A percentile compares a stretch with the other conserved stretches of the same genome.
phyloP scores from a whole-genome alignment of 2,888 invertebrate species.

The Erebia palarica region DNA sequence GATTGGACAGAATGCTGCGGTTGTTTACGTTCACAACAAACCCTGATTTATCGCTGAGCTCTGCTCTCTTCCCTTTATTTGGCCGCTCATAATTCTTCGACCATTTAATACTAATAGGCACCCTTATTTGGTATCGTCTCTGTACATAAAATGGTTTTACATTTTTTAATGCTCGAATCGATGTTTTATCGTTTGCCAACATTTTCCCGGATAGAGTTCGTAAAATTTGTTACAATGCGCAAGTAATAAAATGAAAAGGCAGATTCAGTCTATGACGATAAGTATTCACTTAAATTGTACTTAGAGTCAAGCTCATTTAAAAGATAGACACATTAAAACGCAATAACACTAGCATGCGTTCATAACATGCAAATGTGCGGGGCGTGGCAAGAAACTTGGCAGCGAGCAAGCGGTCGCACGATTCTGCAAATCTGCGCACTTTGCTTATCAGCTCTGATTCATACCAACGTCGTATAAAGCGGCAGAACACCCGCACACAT shows the following conservation, averaged over 20 bases:
- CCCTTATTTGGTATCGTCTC: constrained; percentile 16
- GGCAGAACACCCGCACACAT: constrained; percentile 47
- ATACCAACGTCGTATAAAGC: constrained; percentile 60
- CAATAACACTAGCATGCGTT: constrained; percentile 55
- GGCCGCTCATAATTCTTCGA: constrained; percentile 30
- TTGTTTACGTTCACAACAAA: constrained; percentile 73
- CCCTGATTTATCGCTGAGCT: constrained; percentile 65
- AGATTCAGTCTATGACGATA: constrained; percentile 23
- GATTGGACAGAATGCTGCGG: constrained; percentile 68
- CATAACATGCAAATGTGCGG: constrained; percentile 73
- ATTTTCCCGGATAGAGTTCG: not conserved
- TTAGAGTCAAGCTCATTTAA: constrained; percentile 38
- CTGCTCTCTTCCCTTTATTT: constrained; percentile 36
- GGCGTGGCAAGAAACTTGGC: constrained; percentile 75
- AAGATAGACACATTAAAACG: constrained; percentile 48
- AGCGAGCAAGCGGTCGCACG: constrained; percentile 59
- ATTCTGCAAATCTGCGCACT: constrained; percentile 73
- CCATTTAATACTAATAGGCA: constrained; percentile 25
- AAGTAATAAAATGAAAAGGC: constrained; percentile 7
- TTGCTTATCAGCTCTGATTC: constrained; percentile 78
- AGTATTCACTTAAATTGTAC: constrained; percentile 40
- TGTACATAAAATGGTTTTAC: not conserved
- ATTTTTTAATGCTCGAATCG: not conserved
- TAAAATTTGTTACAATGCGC: not conserved
- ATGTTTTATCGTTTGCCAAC: not conserved